These are phyloP conservation scores for Leptinotarsa tumamoca DNA, from an alignment of 2,888 invertebrate species.

Conservation along the genomic window DNA sequence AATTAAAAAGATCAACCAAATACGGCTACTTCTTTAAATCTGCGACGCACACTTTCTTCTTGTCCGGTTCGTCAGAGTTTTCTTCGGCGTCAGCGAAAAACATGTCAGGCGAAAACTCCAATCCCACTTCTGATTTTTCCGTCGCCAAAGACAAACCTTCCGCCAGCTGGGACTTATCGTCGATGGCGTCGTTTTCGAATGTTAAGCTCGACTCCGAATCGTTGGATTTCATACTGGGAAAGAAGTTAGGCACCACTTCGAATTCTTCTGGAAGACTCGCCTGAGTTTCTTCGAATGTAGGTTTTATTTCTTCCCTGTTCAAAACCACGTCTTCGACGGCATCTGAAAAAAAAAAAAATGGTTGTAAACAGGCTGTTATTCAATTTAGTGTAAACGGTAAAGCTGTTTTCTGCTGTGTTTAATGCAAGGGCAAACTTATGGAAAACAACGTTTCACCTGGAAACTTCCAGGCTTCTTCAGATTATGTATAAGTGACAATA, in stretches of 20 bases:
- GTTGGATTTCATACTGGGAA: slow-evolving; percentile 1
- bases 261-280: slow-evolving; percentile 11
- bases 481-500: too few relatives aligned
- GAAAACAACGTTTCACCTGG: too few relatives aligned
- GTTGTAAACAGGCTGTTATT: too few relatives aligned
- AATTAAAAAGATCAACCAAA: not conserved
- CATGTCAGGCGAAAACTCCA: slow-evolving; percentile 57
- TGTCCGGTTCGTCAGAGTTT: slow-evolving; percentile 17
- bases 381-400: too few relatives aligned
- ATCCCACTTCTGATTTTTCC: slow-evolving; percentile 27
- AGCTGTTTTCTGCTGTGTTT: too few relatives aligned
- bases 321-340: not conserved
- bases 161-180: slow-evolving; percentile 11
- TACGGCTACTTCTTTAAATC: not conserved
- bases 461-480: too few relatives aligned
- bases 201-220: not conserved
- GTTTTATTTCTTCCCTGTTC: slow-evolving; percentile 5
- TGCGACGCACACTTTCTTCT: slow-evolving; percentile 24
- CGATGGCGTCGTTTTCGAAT: slow-evolving; percentile 17
- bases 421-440: too few relatives aligned
- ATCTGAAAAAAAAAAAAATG: not conserved
- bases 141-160: slow-evolving; percentile 22
- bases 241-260: slow-evolving; percentile 24
- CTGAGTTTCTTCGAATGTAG: slow-evolving; percentile 11
- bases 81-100: slow-evolving; percentile 53